phyloP scores from a whole-genome alignment of 2,113 vertebrate species.

The Spea bombifrons region DNA sequence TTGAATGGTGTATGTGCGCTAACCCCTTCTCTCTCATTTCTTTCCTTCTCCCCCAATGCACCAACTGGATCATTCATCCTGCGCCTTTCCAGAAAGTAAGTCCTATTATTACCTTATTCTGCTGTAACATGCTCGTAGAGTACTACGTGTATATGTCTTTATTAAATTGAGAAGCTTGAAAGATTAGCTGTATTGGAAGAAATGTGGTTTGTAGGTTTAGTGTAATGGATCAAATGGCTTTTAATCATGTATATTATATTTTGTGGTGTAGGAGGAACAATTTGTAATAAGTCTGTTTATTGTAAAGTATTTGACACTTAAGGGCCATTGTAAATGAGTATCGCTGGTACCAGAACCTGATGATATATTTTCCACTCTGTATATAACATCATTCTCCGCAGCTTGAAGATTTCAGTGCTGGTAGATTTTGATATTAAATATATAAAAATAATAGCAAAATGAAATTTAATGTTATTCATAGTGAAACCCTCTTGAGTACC shows the following conservation, averaged over 20 bases:
- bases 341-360: neutral
- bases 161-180: too few species aligned
- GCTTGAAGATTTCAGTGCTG: neutral
- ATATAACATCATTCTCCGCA: neutral
- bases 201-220: too few species aligned
- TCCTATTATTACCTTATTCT: slow-evolving; percentile 27
- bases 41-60: slow-evolving; percentile 51
- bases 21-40: slow-evolving; percentile 33
- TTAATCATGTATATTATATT: too few species aligned
- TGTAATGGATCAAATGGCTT: too few species aligned
- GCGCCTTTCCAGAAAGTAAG: slow-evolving; percentile 69
- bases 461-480: neutral
- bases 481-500: too few species aligned
- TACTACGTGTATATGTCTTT: neutral
- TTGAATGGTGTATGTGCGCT: too few species aligned
- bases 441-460: neutral
- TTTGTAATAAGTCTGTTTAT: neutral
- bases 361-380: neutral
- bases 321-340: neutral
- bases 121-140: neutral
- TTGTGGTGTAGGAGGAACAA: too few species aligned
- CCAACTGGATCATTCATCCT: slow-evolving; percentile 52
- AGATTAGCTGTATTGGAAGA: too few species aligned
- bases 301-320: neutral
- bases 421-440: neutral